Evolutionary conservation across 2,888 invertebrate genomes (phyloP).

Genomic region (Leptopterna dolabrata): DNA sequence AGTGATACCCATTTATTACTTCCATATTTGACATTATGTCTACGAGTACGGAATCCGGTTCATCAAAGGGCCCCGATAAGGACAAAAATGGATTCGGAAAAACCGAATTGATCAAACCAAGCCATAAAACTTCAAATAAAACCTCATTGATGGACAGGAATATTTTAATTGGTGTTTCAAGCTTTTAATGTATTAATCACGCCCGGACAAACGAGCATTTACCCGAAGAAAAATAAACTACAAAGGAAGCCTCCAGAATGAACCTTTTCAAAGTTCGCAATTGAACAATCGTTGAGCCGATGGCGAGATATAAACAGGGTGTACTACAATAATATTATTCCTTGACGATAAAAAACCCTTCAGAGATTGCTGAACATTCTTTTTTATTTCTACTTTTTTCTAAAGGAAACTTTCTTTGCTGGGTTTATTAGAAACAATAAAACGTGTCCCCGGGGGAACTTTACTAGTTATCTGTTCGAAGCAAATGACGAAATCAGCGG

Average conservation of each 20-base stretch:
- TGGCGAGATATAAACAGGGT: background rate
- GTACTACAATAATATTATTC: background rate
- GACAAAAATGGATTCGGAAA: background rate
- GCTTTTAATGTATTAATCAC: background rate
- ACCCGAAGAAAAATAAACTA: background rate
- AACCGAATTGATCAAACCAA: background rate
- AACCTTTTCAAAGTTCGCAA: background rate
- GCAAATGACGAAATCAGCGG: constrained; percentile 11
- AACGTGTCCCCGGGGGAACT: background rate
- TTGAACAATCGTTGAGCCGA: background rate
- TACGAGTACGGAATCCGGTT: too few relatives aligned
- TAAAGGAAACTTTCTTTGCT: constrained; percentile 10
- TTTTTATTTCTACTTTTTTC: background rate
- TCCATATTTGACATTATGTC: too few relatives aligned
- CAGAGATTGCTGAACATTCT: background rate
- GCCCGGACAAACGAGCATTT: background rate
- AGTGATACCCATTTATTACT: too few relatives aligned
- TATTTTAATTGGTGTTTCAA: background rate
- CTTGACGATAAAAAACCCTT: background rate
- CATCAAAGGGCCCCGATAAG: background rate
- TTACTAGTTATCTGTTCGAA: background rate
- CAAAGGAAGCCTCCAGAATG: background rate
- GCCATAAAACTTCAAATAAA: background rate
- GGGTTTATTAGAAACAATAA: constrained; percentile 29
- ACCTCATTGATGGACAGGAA: background rate